phyloP scores from a whole-genome alignment of 2,888 invertebrate genomes.

The Koerneria pararmatus region DNA sequence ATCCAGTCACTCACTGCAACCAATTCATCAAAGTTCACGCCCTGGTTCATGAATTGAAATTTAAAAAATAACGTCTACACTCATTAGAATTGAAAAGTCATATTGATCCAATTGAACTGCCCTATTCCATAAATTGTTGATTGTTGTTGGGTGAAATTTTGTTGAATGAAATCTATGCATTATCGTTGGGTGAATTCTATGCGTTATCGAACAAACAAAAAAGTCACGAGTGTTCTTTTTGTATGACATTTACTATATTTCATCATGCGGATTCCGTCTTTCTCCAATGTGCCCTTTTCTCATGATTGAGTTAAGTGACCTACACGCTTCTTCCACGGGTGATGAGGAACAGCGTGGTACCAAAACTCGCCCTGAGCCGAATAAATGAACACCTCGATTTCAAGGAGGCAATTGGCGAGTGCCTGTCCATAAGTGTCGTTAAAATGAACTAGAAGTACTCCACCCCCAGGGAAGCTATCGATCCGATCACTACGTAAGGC shows the following conservation, averaged over 20 bases:
- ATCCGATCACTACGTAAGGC: too few species aligned
- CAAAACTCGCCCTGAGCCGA: not conserved
- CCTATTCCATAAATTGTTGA: too few species aligned
- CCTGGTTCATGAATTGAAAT: too few species aligned
- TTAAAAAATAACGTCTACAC: too few species aligned
- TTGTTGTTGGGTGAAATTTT: too few species aligned
- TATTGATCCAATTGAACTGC: not conserved
- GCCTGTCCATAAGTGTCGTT: slow-evolving; percentile 98
- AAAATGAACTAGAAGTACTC: slow-evolving; percentile 90
- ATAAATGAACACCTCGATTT: slow-evolving; percentile 78
- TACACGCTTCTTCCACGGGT: not conserved
- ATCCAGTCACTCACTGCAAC: slow-evolving; percentile 28
- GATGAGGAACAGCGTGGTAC: not conserved
- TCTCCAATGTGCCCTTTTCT: not conserved
- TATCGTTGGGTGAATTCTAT: too few species aligned
- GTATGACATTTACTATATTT: too few species aligned
- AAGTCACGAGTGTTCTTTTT: too few species aligned
- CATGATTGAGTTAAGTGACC: not conserved
- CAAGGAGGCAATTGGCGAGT: slow-evolving; percentile 82
- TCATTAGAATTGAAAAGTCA: too few species aligned
- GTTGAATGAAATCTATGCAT: too few species aligned
- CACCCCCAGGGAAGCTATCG: too few species aligned
- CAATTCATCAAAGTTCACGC: slow-evolving; percentile 42
- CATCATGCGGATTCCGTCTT: not conserved
- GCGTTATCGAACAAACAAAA: too few species aligned